Evolutionary conservation across 2,888 invertebrate species (phyloP).

Genomic region (Lepidocyrtinus sp.): DNA sequence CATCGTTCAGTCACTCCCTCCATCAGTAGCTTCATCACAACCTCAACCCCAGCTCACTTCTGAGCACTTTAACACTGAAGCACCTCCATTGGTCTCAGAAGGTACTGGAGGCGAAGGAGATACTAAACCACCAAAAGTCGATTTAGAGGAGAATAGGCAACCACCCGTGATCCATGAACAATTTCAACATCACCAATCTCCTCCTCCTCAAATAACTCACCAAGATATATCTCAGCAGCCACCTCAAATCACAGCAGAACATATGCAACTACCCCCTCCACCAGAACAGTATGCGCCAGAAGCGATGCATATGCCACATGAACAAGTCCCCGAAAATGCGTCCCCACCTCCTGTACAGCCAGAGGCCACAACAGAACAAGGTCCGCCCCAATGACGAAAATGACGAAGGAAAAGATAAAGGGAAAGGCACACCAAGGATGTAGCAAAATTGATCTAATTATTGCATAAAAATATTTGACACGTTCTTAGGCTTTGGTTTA

Average conservation of each 20-base stretch:
- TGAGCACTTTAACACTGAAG: background rate
- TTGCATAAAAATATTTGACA: too few relatives aligned
- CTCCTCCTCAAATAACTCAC: background rate
- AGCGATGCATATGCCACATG: too few relatives aligned
- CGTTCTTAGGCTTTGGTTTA: too few relatives aligned
- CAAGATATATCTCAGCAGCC: background rate
- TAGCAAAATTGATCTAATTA: too few relatives aligned
- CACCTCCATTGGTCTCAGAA: slow-evolving; percentile 14
- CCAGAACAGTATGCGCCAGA: too few relatives aligned
- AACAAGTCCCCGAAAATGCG: too few relatives aligned
- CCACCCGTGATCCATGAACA: slow-evolving; percentile 25
- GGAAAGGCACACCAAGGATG: too few relatives aligned
- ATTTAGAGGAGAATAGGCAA: background rate
- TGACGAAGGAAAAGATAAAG: too few relatives aligned
- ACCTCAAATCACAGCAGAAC: background rate
- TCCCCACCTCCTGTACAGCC: too few relatives aligned
- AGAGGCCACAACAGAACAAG: too few relatives aligned
- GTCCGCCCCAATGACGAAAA: too few relatives aligned
- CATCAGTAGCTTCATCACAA: background rate
- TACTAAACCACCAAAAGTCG: slow-evolving; percentile 14
- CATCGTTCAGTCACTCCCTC: background rate
- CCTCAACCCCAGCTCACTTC: background rate
- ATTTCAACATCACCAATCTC: background rate
- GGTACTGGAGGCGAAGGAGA: background rate
- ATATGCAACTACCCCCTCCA: background rate